Base-by-base conservation (phyloP, 2,888 invertebrate species). In the Nyleta sp. region DNA sequence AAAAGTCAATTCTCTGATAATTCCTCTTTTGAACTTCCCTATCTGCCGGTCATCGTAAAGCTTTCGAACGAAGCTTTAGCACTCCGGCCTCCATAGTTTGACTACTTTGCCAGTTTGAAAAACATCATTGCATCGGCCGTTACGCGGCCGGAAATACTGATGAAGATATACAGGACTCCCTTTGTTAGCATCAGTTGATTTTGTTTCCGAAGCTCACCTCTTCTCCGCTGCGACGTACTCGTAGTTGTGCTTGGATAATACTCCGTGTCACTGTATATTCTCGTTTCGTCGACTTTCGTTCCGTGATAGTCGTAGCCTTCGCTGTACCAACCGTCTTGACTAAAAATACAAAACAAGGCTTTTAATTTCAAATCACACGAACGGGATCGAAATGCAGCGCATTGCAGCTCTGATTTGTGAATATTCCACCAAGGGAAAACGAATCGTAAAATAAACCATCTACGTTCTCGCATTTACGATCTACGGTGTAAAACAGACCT, bases 261-360 rank as follows among this genome's bases (percentile, higher is more conserved):
- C 74, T 91, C 91, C 11, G 91, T 88, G 76, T 92, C 92, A 82
- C 88, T 92, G 88, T 87, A 91, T 88, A 84, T 91, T 88, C 86
- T 87, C 52, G 84, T 89, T 87, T 84, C 92, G 90, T 86, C 92
- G 91, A 86, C 91, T 90, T 92, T 86, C 59, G 88, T 85, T 65
- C 84, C 83, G 67, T 91, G 91, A 84, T 91, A 91, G 78, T 91
- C 91, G 80, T 91, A 91, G 67, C 92, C 91, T 84, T 92, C 92
- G 84, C 92, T 92, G 85, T 91, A 91, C 93, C 93, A 93, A 64
- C 91, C 91, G 73, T 92, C 92, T 89, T 92, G 92, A 85, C 93
- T 93, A 90, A 82, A 92, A 92, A 80, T 73, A 85, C 78, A 81
- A 81, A 68, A 78, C 33, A 80, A 67, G 8, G 10, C 33, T 68